Evolutionary conservation across 2,888 invertebrate genomes (phyloP).

Genomic region (Drosophila mimetica): DNA sequence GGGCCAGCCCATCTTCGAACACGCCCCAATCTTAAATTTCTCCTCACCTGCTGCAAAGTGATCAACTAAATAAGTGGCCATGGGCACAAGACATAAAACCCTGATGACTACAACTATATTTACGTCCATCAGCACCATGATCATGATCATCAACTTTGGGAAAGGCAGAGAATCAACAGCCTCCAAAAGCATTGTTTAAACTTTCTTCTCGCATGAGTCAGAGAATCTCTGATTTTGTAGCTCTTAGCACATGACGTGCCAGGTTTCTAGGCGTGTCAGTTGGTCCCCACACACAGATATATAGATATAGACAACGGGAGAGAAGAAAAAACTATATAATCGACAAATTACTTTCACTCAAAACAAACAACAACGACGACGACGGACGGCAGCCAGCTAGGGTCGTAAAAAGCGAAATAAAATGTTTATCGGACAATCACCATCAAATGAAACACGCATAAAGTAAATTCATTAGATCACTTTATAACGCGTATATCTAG

Average conservation of each 20-base stretch:
- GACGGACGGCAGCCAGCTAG: slow-evolving; percentile 27
- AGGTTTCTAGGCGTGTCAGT: slow-evolving; percentile 46
- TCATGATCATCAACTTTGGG: slow-evolving; percentile 22
- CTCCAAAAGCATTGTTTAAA: slow-evolving; percentile 51
- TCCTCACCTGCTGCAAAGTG: slow-evolving; percentile 52
- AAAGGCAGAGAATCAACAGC: slow-evolving; percentile 37
- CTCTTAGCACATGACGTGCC: slow-evolving; percentile 43
- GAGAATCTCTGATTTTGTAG: slow-evolving; percentile 33
- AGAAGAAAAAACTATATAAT: slow-evolving; percentile 24
- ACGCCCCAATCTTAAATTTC: slow-evolving; percentile 45
- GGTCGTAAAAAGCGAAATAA: slow-evolving; percentile 42
- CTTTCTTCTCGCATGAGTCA: slow-evolving; percentile 63
- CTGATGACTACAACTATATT: slow-evolving; percentile 52
- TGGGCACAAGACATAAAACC: slow-evolving; percentile 29
- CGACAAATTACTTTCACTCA: slow-evolving; percentile 70
- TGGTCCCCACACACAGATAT: slow-evolving; percentile 9
- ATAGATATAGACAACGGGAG: neutral
- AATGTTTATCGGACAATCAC: slow-evolving; percentile 60
- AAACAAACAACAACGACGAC: slow-evolving; percentile 30
- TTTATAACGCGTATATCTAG: slow-evolving; percentile 42
- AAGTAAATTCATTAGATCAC: slow-evolving; percentile 49
- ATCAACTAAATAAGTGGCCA: slow-evolving; percentile 59
- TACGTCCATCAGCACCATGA: slow-evolving; percentile 26
- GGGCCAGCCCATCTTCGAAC: slow-evolving; percentile 15
- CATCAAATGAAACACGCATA: slow-evolving; percentile 55